Evolutionary conservation across 2,888 invertebrate genomes (phyloP), one percentile per base, ranked within the genome.

Genomic region (Calameuta pallipes): DNA sequence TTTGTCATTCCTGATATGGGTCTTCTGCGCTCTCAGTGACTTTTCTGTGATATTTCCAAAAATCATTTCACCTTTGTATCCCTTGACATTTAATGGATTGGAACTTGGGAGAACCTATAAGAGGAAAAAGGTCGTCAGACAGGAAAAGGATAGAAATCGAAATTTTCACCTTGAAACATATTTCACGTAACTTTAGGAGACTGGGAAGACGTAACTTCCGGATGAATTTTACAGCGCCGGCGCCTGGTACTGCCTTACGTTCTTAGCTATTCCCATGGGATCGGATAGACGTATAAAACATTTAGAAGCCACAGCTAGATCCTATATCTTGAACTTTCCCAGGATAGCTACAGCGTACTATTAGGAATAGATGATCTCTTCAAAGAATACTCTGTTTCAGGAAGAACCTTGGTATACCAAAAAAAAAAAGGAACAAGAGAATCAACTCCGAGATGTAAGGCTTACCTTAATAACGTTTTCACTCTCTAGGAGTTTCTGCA

Each of bases 401-500:
- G 56, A 56, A 56, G 56, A 56, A 23, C 23, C 23, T 56, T 56
- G 56, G 9, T 2, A 9, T 56, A 56, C 23, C 2, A 23, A 56
- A 56, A 56, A 56, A 41, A 41, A 15, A 15, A 56, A 23, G 56
- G 6, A 56, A 56, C 1, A 56, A 56, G 56, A 56, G 23, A 2
- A 23, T 2, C 56, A 56, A 2, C 9, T 23, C 23, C 2, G 23
- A 56, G 23, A 23, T 23, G 56, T 6, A 31, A 13, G 13, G 79
- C 88, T 87, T 90, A 95, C 96, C 94, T 98, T 98, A 79, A 97
- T 93, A 81, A 98, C 95, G 91, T 94, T 94, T 78, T 95, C 94
- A 88, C 96, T 95, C 92, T 98, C 97, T 77, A 98, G 92, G 75
- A 98, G 92, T 81, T 94, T 94, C 89, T 95, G 95, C 33, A 98